Evolutionary conservation across 2,888 invertebrate genomes (phyloP).

Genomic region (Microctonus hyperodae): DNA sequence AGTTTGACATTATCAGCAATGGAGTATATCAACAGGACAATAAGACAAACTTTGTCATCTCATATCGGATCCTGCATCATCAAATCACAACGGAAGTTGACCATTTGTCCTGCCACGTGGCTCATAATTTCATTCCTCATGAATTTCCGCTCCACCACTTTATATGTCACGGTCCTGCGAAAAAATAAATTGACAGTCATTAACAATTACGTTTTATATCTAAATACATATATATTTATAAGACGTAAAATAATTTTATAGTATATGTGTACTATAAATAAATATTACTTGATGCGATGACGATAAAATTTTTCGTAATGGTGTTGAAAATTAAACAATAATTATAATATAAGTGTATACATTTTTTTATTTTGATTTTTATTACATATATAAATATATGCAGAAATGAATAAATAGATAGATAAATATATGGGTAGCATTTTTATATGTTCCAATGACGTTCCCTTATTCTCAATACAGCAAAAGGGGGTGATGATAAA

Average conservation of each 20-base stretch:
- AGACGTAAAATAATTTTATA: no score
- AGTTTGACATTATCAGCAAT: background rate
- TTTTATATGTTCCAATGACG: no score
- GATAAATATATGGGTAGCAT: background rate
- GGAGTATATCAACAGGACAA: background rate
- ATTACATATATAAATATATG: no score
- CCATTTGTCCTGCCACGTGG: conserved; percentile 39
- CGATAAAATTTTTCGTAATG: no score
- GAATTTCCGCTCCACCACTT: background rate
- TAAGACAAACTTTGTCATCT: background rate
- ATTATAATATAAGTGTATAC: no score
- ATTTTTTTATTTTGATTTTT: no score
- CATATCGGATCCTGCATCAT: background rate
- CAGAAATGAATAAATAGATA: background rate
- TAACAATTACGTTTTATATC: background rate
- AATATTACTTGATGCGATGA: no score
- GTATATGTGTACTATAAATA: no score
- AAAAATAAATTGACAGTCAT: background rate
- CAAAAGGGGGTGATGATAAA: background rate
- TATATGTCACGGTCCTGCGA: no score
- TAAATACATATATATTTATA: no score
- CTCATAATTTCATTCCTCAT: background rate
- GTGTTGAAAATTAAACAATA: no score
- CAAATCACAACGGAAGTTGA: conserved; percentile 32
- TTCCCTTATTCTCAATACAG: background rate